Conservation (phyloP, 2,888 invertebrate species). For the Erebia palarica region DNA sequence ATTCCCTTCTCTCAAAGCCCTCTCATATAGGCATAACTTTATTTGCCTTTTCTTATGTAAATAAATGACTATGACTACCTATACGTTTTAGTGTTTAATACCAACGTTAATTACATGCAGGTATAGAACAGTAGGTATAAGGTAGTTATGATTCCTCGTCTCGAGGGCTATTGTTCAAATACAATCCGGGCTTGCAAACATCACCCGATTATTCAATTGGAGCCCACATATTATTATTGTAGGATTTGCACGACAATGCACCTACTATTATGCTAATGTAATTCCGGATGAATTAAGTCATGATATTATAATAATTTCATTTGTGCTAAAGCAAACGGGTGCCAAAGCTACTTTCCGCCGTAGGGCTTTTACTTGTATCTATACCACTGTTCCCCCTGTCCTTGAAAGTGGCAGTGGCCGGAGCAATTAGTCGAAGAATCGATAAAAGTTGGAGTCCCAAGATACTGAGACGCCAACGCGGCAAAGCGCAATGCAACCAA, state of each 20-base stretch:
- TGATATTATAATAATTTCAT: conserved; percentile 3
- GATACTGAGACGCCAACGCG: no score
- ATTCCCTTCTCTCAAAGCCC: no score
- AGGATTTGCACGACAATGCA: conserved; percentile 16
- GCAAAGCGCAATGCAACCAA: no score
- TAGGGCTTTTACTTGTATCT: no score
- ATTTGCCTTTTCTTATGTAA: not conserved
- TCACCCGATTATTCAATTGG: conserved; percentile 14
- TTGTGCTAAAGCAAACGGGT: not conserved
- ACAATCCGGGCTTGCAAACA: conserved; percentile 15
- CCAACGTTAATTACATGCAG: not conserved
- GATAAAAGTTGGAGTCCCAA: no score
- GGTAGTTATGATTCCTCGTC: conserved; percentile 3
- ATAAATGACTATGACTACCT: not conserved
- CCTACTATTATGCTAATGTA: conserved; percentile 5
- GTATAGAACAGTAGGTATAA: not conserved
- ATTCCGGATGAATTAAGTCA: conserved; percentile 12
- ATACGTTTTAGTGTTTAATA: not conserved
- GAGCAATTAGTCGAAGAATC: no score
- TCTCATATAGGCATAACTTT: no score
- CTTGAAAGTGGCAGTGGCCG: no score
- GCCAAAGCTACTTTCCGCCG: not conserved
- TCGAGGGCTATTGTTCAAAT: conserved; percentile 14
- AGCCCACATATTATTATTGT: conserved; percentile 12
- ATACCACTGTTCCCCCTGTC: no score